Base-by-base conservation (phyloP, 2,888 invertebrate genomes). In the Apodemia mormo region DNA sequence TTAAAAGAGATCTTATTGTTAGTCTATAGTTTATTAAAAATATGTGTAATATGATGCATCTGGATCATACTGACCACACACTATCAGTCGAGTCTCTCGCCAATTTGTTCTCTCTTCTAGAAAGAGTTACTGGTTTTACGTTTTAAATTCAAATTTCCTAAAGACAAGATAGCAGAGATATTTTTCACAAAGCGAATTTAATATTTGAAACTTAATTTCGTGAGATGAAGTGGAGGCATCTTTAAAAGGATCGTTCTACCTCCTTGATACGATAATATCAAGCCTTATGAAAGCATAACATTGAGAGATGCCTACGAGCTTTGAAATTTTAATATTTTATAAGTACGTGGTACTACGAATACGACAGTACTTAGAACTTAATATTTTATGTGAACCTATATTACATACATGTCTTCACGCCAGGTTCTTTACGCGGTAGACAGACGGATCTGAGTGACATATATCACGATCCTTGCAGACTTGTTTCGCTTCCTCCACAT, bases 181-280 rank as follows among this genome's bases (percentile, higher is more conserved):
- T 86, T 85, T 85, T 81, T 84, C 84, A 85, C 86, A 85, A 88
- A 83, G 82, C 78, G 83, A 85, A 87, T 89, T 90, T 88, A 88
- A 89, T 90, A 89, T 89, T 88, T 85, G 84, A 89, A 90, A 89
- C 81, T 90, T 89, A 89, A 89, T 90, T 90, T 89, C 84, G 81
- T 75, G 80, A 83, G 87, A 89, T 87, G 85, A 88, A 84, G 81
- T 79, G 79, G 56, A 72, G 70, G 73, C 73, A 69, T 74, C 73
- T 74, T 71, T 71, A 72, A 71, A 75, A 76, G 76, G 72, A 69
- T 67, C 71, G 43, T 40, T 14, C 43, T 2, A 22, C 52, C 65
- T 71, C 71, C 73, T 74, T 69, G 71, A 69, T 68, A 71, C 74
- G 74, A 72, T 73, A 70, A 69, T 68, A 76, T 73, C 73, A 72